Evolutionary conservation across 2,113 vertebrate genomes (phyloP).

Genomic region (Alectura lathami): DNA sequence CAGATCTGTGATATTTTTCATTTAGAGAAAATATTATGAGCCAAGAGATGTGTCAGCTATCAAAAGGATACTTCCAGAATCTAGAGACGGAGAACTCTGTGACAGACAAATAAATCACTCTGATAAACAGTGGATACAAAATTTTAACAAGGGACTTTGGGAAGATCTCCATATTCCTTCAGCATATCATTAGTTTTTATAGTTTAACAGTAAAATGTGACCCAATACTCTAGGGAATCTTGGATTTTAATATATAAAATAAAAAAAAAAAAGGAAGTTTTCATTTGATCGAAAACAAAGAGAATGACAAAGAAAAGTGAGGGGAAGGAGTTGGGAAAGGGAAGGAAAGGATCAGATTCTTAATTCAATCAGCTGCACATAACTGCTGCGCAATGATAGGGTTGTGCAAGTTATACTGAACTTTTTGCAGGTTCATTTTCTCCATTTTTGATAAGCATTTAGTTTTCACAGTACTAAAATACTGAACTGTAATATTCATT

Average conservation of each 20-base stretch:
- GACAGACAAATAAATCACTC: conserved; percentile 37
- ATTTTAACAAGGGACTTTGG: background rate
- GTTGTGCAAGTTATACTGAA: background rate
- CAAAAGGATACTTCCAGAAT: conserved; percentile 1
- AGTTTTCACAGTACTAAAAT: background rate
- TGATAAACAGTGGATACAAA: conserved; percentile 18
- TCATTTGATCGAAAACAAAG: background rate
- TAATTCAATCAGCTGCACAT: background rate
- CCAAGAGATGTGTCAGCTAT: background rate
- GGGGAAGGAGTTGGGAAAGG: background rate
- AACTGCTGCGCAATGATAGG: background rate
- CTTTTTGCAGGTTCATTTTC: background rate
- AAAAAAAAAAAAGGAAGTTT: no score
- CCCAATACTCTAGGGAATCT: background rate
- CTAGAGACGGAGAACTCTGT: background rate
- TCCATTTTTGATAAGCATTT: background rate
- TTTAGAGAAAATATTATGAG: conserved; percentile 23
- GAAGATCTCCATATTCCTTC: background rate
- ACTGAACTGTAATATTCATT: background rate
- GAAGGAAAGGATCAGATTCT: background rate
- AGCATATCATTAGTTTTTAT: background rate
- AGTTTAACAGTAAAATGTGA: background rate
- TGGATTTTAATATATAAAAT: background rate
- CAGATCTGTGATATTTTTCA: conserved; percentile 20
- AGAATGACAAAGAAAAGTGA: background rate